Conservation (phyloP, 2,113 vertebrate species). For the Strix uralensis region DNA sequence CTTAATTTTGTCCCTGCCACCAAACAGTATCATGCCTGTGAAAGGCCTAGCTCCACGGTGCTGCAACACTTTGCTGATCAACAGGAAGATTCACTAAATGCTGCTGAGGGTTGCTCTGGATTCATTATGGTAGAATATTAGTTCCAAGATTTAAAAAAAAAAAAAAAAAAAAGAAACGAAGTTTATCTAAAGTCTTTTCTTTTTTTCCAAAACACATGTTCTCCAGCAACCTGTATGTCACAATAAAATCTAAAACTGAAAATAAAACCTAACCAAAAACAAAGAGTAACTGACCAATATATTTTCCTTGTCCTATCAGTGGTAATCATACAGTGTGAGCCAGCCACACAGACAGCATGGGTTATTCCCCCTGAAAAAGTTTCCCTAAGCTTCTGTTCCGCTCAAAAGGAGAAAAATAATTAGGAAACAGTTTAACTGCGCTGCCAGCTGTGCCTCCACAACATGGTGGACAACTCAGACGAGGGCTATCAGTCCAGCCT, state of each 20-base stretch:
- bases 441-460: background rate
- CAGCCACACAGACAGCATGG: accelerated
- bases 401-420: background rate
- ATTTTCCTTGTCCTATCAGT: background rate
- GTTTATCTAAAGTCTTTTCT: no score
- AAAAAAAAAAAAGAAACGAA: background rate
- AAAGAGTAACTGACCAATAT: background rate
- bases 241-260: background rate
- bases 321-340: accelerated
- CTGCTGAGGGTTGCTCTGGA: background rate
- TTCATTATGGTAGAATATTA: background rate
- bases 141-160: no score
- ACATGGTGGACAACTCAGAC: background rate
- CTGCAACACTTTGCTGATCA: background rate
- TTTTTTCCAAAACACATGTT: background rate
- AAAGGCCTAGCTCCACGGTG: background rate
- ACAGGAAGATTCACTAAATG: background rate
- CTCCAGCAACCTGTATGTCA: background rate
- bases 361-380: background rate
- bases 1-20: background rate
- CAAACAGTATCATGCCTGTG: background rate
- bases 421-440: background rate
- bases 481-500: no score
- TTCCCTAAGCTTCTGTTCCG: background rate
- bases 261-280: background rate